Evolutionary conservation across 2,797 vertebrate genomes (phyloP), one percentile per base, ranked within the genome.

Genomic region (Pseudocheirus occidentalis): DNA sequence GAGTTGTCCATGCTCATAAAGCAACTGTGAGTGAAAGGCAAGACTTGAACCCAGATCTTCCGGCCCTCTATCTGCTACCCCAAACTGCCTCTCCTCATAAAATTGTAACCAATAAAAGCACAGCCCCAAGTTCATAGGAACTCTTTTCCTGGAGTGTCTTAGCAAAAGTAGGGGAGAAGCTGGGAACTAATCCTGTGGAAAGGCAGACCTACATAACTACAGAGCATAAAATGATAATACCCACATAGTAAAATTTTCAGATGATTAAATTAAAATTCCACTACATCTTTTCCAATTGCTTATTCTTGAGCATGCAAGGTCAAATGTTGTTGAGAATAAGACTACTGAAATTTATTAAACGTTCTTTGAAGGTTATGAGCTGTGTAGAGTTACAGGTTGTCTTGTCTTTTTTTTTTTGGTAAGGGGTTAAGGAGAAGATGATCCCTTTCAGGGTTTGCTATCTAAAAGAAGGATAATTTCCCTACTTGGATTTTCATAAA

Each of bases 51-150:
- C 12, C 40, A 87, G 40, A 9, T 87, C 73, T 87, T 87, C 21
- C 66, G 46, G 66, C 66, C n/a, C 21, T 46, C 73, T 4, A 1
- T 81, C n/a, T 46, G 9, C 66, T 81, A 81, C 40, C 40, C 21
- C 73, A 87, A 87, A 46, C 40, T 87, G 73, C 73, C 10, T 50
- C 40, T 46, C 24, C 40, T 87, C 3, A 4, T 87, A 81, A 87
- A 24, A 24, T 87, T 87, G n/a, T 50, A 87, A 87, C 21, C 95
- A 52, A 93, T 96, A 89, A 97, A 81, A 95, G 73, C 94, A 94
- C 95, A 93, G 46, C 16, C 3, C 0, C 5, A 1, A 54, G 31
- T 87, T 55, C 21, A 90, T 91, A 52, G 14, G 81, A n/a, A 94
- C 81, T 87, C 93, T 93, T 56, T 56, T 93, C 46, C 52, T 28